A percentile compares a stretch with the other conserved stretches of the same genome.
Evolutionary conservation across 1,140 invertebrate species (phyloP).

Genomic region (Phymastichus coffea): DNA sequence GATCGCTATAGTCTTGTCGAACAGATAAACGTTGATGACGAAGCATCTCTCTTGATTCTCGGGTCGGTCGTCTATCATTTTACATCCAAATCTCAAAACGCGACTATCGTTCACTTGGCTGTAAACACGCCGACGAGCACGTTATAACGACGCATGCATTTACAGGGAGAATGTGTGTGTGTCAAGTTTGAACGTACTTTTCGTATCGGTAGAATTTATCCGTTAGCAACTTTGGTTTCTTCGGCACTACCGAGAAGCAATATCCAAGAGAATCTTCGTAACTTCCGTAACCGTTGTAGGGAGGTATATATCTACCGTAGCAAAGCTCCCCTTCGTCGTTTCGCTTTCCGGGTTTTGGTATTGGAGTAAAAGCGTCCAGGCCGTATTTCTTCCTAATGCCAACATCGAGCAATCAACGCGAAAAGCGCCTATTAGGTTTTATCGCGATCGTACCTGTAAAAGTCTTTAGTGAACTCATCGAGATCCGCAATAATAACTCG

Average conservation of each 20-base stretch:
- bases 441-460: constrained; percentile 67
- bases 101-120: constrained; percentile 73
- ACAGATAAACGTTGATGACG: constrained; percentile 78
- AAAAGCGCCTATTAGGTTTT: not conserved
- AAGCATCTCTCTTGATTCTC: constrained; percentile 72
- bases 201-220: constrained; percentile 80
- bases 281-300: constrained; percentile 85
- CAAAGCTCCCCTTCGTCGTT: constrained; percentile 45
- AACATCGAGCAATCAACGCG: too few species aligned
- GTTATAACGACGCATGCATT: not conserved
- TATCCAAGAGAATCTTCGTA: constrained; percentile 86
- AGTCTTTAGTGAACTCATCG: constrained; percentile 84
- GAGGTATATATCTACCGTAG: constrained; percentile 66
- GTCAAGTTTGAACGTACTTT: constrained; percentile 57
- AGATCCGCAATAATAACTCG: constrained; percentile 80
- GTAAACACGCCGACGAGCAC: constrained; percentile 32
- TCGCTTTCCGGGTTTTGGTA: constrained; percentile 53
- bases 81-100: constrained; percentile 76
- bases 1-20: constrained; percentile 81
- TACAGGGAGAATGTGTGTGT: not conserved
- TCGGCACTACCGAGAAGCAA: constrained; percentile 74
- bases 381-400: constrained; percentile 47
- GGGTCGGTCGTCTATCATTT: constrained; percentile 69
- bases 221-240: constrained; percentile 74
- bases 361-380: constrained; percentile 62